Evolutionary conservation across 2,797 vertebrate genomes (phyloP), one percentile per base, ranked within the genome.

Genomic region (Hyperoplus lanceolatus): DNA sequence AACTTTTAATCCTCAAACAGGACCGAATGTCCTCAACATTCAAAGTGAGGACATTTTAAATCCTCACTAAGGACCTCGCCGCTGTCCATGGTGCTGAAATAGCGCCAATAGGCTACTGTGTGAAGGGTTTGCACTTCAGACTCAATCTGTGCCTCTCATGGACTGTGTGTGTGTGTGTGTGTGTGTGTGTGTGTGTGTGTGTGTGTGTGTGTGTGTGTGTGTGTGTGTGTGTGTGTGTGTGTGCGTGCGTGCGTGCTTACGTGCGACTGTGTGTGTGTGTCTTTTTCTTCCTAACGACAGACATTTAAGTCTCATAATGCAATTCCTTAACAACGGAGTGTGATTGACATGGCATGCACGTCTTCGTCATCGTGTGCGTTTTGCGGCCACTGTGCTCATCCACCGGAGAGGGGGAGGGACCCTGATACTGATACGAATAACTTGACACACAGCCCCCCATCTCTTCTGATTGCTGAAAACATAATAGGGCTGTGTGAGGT

Each of bases 11-110:
- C 16, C 36, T 15, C n/a, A 55, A 18, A 46, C 16, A 15, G 49
- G 58, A 50, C 54, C 36, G 46, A 11, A 43, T 13, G 41, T 21
- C 12, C 48, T 50, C 14, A 55, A 18, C 5, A 3, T 50, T 18
- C 18, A 8, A 59, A 50, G 7, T n/a, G 61, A 16, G 43, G 56
- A 61, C 68, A 4, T 14, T 49, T 39, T 1, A 0, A 21, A 21
- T 21, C 21, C 21, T 21, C 21, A 21, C 21, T 42, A 29, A 49
- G 56, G 49, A 57, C 67, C 21, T 45, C 12, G 60, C 76, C 16
- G 87, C 87, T 94, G 78, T 94, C 87, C 75, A 16, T 21, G 90
- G 86, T 92, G 62, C 89, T 93, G 84, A 90, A 88, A 57, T 53
- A 1, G 77, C 15, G 39, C 60, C 66, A 59, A 29, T 3, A 29